These are phyloP conservation scores for Caenorhabditis zanzibari DNA, from an alignment of 2,888 invertebrate genomes.

Conservation along the genomic window DNA sequence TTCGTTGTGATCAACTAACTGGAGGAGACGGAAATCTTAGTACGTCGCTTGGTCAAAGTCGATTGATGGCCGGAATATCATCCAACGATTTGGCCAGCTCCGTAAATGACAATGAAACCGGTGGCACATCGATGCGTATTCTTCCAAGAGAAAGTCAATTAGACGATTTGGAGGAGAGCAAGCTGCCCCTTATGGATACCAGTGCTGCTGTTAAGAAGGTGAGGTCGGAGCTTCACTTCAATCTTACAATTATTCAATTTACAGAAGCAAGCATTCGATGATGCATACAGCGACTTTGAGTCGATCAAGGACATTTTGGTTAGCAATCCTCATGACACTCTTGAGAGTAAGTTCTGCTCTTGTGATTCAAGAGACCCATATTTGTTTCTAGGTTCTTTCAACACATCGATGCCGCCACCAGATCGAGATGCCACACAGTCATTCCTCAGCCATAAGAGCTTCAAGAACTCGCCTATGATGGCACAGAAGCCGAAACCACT, in stretches of 20 bases:
- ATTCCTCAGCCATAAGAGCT: constrained; percentile 51
- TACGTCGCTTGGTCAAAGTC: constrained; percentile 39
- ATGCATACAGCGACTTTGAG: constrained; percentile 30
- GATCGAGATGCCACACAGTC: constrained; percentile 43
- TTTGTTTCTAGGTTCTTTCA: constrained; percentile 32
- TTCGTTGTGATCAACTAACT: constrained; percentile 58
- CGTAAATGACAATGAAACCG: background rate
- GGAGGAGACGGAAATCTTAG: constrained; percentile 60
- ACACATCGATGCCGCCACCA: constrained; percentile 57
- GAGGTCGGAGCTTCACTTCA: background rate
- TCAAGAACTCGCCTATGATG: constrained; percentile 41
- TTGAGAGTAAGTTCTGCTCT: constrained; percentile 14
- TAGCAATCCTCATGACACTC: constrained; percentile 15
- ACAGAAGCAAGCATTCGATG: constrained; percentile 43
- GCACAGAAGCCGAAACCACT: constrained; percentile 10
- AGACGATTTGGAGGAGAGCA: constrained; percentile 38
- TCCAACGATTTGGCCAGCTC: constrained; percentile 11
- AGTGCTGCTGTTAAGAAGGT: constrained; percentile 30
- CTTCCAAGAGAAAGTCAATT: constrained; percentile 13
- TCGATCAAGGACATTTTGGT: background rate
- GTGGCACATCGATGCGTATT: constrained; percentile 33
- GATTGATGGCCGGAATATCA: constrained; percentile 58
- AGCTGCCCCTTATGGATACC: constrained; percentile 52
- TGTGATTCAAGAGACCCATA: background rate
- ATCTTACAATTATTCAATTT: background rate